Evolutionary conservation across 2,888 invertebrate genomes (phyloP).

Genomic region (Quadriops clusia): DNA sequence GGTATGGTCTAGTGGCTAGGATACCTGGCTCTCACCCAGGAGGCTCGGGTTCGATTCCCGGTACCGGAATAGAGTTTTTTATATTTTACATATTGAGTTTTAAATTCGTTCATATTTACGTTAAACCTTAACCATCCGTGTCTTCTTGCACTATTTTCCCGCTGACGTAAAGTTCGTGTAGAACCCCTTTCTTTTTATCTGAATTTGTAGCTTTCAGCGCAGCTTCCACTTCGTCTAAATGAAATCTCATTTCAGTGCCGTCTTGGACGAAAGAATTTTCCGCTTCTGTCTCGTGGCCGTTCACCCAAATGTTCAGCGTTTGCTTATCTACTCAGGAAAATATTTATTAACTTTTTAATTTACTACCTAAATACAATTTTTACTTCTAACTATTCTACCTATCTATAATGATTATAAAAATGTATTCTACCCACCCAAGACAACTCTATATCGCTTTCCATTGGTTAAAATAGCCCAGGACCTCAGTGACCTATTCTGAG

Average conservation of each 20-base stretch:
- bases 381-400: neutral
- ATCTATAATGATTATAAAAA: neutral
- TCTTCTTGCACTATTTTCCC: slow-evolving; percentile 29
- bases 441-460: slow-evolving; percentile 50
- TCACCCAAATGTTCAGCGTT: slow-evolving; percentile 63
- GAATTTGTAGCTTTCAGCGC: slow-evolving; percentile 40
- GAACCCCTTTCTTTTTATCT: slow-evolving; percentile 36
- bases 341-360: slow-evolving; percentile 21
- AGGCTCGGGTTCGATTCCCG: slow-evolving; percentile 66
- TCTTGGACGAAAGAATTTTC: slow-evolving; percentile 75
- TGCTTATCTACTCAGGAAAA: slow-evolving; percentile 52
- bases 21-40: slow-evolving; percentile 63
- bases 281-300: slow-evolving; percentile 55
- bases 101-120: too few species aligned
- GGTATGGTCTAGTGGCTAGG: slow-evolving; percentile 60
- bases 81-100: too few species aligned
- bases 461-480: slow-evolving; percentile 55
- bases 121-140: too few species aligned
- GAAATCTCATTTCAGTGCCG: slow-evolving; percentile 75
- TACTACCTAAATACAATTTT: slow-evolving; percentile 18
- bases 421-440: slow-evolving; percentile 48
- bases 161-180: slow-evolving; percentile 29
- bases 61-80: slow-evolving; percentile 56
- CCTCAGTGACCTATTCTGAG: slow-evolving; percentile 60
- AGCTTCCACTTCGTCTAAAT: slow-evolving; percentile 40